Conservation (phyloP, 2,888 invertebrate genomes). For the Xylophagus ater region DNA sequence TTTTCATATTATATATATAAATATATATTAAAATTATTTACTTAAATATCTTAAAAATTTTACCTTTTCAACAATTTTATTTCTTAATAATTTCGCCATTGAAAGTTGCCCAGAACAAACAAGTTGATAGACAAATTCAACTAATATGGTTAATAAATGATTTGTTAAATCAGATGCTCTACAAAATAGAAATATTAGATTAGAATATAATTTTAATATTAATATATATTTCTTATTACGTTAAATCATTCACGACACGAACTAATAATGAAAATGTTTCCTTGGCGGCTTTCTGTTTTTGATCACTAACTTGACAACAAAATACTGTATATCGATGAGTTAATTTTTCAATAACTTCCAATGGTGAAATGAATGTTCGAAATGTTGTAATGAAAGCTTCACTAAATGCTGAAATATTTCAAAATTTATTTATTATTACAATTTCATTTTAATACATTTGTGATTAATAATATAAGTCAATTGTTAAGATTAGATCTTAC, state of each 20-base stretch:
- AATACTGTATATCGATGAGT: constrained; percentile 54
- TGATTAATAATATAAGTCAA: background rate
- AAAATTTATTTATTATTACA: background rate
- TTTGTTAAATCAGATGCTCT: constrained; percentile 79
- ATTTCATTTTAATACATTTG: background rate
- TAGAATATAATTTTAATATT: constrained; percentile 7
- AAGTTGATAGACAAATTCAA: constrained; percentile 89
- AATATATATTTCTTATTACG: too few relatives aligned
- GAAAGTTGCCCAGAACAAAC: constrained; percentile 85
- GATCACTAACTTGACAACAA: constrained; percentile 54
- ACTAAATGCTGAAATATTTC: constrained; percentile 33
- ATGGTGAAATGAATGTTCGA: constrained; percentile 84
- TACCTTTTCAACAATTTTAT: constrained; percentile 80
- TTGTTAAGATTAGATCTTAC: constrained; percentile 23
- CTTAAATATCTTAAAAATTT: constrained; percentile 37
- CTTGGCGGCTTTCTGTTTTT: constrained; percentile 63
- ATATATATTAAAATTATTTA: background rate
- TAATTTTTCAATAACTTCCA: constrained; percentile 74
- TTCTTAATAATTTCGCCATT: constrained; percentile 79
- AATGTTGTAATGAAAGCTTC: constrained; percentile 98
- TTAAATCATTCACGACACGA: constrained; percentile 88
- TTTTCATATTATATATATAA: background rate
- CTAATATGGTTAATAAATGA: constrained; percentile 65
- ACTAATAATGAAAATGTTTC: constrained; percentile 89
- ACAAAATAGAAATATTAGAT: constrained; percentile 21